Evolutionary conservation across 2,113 vertebrate species (phyloP), one percentile per base, ranked within the genome.

Genomic region (Apeltes quadracus): DNA sequence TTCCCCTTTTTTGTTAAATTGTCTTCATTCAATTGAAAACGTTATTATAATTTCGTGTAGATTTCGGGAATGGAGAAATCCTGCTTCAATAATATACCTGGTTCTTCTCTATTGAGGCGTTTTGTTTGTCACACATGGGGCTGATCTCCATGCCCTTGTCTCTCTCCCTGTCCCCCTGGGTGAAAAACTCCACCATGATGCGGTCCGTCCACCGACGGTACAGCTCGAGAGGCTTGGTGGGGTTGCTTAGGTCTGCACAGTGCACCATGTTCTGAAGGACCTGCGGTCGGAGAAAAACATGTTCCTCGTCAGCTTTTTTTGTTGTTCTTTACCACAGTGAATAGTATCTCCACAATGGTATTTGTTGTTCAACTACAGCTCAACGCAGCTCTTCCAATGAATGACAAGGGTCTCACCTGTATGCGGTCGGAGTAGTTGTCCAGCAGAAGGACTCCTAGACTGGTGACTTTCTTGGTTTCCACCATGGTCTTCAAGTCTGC

Each of bases 391-490:
- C 43, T 23, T 8, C 66, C 23, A 39, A 50, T 18, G 1, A 22
- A 29, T n/a, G 18, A 63, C 55, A 23, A 1, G 16, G 12, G 53
- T 59, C 74, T 87, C 58, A 97, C 97, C 94, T 98, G 96, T 80
- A 98, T 98, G 14, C 96, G 92, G 65, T 97, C 97, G 0, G 95
- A 96, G 79, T 98, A 97, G 89, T 97, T 97, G 89, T 98, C 97
- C 76, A 97, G 86, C 74, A 97, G 91, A 18, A 98, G 88, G 39
- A 97, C 95, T 0, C 97, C 97, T 2, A 96, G 90, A 83, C 95
- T 97, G 2, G 96, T 96, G 82, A 98, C 97, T 78, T 97, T 98
- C 91, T 97, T 98, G n/a, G 97, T 97, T 89, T 98, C 97, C 76
- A 98, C 97, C 97, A 97, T 97, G 23, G 97, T 97, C 85, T 98